Conservation (phyloP, 1,140 invertebrate species). For the Lepidurus arcticus region DNA sequence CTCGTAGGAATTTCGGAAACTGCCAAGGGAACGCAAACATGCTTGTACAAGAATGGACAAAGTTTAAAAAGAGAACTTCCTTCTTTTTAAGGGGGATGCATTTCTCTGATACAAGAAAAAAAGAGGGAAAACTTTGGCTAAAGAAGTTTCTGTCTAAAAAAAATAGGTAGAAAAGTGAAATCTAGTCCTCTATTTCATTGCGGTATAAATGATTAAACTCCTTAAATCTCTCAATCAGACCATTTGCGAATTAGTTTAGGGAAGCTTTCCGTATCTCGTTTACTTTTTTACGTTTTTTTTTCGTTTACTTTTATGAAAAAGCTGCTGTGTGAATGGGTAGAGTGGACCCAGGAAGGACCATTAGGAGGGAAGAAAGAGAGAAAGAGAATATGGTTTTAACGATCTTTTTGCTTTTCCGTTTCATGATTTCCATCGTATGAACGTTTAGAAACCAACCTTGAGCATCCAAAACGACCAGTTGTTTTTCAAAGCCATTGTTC, state of each 20-base stretch:
- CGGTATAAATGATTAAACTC: background rate
- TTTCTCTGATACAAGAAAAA: background rate
- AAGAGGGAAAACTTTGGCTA: background rate
- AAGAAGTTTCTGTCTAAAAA: background rate
- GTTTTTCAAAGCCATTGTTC: background rate
- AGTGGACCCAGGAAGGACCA: background rate
- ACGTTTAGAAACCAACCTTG: conserved; percentile 10
- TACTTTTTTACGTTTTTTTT: background rate
- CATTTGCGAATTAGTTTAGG: background rate
- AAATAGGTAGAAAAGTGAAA: background rate
- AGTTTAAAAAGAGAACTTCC: no score
- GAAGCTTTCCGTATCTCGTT: background rate
- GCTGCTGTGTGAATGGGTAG: background rate
- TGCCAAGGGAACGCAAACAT: background rate
- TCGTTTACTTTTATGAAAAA: background rate
- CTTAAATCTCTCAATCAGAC: background rate
- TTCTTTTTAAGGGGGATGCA: no score
- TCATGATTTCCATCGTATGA: background rate
- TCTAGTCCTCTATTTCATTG: background rate
- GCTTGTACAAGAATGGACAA: no score
- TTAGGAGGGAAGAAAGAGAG: background rate
- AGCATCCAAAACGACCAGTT: conserved; percentile 20
- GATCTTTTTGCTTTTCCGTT: background rate
- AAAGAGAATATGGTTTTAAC: background rate
- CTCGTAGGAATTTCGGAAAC: background rate